Conservation (phyloP, 2,113 vertebrate species). For the Pterophyllum scalare region DNA sequence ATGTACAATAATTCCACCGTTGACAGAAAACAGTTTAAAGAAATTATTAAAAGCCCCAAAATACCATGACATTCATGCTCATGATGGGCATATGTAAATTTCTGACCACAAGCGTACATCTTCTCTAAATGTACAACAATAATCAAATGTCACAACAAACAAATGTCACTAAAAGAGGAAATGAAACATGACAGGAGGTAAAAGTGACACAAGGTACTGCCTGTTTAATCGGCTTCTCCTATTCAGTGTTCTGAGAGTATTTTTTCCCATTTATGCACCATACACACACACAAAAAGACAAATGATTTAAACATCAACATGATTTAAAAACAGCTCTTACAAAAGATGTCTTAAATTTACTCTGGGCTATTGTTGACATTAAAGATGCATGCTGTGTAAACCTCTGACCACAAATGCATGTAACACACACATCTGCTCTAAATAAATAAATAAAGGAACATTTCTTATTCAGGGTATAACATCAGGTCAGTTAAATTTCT, state of each 20-base stretch:
- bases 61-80: background rate
- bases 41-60: background rate
- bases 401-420: too few species aligned
- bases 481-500: too few species aligned
- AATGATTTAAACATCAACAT: background rate
- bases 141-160: background rate
- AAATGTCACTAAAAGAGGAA: slow-evolving; percentile 1
- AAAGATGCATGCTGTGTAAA: too few species aligned
- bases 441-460: too few species aligned
- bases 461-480: too few species aligned
- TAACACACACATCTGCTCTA: too few species aligned
- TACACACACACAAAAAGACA: background rate
- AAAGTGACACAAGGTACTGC: background rate
- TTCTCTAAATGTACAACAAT: background rate
- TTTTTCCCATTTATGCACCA: background rate
- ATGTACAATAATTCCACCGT: background rate
- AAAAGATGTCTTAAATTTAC: background rate
- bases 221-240: background rate
- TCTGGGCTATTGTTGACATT: background rate
- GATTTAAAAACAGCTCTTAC: background rate
- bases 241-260: background rate
- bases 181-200: background rate
- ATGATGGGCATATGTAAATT: background rate
- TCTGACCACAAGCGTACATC: background rate
- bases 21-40: background rate